phyloP scores from a whole-genome alignment of 2,888 invertebrate species.

The Sussaba pulchella region DNA sequence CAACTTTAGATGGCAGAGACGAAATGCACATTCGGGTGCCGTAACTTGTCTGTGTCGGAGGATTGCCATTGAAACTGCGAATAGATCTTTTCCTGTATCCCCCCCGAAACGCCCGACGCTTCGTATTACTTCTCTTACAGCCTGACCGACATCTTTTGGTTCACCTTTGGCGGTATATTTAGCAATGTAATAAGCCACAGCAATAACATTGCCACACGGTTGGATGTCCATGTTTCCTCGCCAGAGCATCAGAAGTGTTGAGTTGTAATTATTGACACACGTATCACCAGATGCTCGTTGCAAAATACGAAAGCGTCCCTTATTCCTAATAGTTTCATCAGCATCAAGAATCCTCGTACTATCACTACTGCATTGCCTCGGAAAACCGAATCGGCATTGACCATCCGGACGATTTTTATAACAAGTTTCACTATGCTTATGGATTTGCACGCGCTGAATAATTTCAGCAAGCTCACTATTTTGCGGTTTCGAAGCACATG shows the following conservation, averaged over 20 bases:
- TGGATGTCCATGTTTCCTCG: conserved; percentile 79
- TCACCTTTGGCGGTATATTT: too few relatives aligned
- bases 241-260: conserved; percentile 72
- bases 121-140: too few relatives aligned
- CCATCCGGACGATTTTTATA: conserved; percentile 53
- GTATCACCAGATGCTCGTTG: conserved; percentile 69
- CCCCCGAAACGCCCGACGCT: too few relatives aligned
- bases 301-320: conserved; percentile 75
- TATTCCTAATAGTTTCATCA: conserved; percentile 75
- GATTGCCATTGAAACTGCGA: conserved; percentile 62
- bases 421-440: conserved; percentile 67
- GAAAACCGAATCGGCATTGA: conserved; percentile 73
- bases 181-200: conserved; percentile 76
- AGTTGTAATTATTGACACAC: conserved; percentile 76
- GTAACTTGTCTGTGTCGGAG: conserved; percentile 64
- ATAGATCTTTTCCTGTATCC: too few relatives aligned
- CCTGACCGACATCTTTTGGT: too few relatives aligned
- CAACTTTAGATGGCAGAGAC: conserved; percentile 71
- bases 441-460: too few relatives aligned
- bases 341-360: conserved; percentile 69
- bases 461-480: conserved; percentile 51
- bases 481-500: conserved; percentile 65
- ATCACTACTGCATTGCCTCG: too few relatives aligned
- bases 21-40: conserved; percentile 72
- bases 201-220: conserved; percentile 76